Base-by-base conservation (phyloP, 1,140 invertebrate genomes). In the Mizuhopecten yessoensis region DNA sequence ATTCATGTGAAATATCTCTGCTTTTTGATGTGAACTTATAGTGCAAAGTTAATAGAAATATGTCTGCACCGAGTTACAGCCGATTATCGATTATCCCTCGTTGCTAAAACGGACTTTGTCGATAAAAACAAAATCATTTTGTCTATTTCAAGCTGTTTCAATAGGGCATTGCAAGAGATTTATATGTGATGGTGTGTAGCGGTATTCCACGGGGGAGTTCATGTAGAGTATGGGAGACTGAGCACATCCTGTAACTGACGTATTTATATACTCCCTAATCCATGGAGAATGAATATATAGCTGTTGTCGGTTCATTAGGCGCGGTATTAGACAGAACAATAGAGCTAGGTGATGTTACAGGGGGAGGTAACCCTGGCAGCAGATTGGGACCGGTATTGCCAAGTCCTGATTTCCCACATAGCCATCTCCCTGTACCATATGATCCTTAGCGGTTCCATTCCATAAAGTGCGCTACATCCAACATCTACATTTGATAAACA, bases 21-120 rank as follows among this genome's bases (percentile, higher is more conserved):
- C 57, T 75, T 75, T 75, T 75, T 75, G 57, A 75, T 75, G 57
- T 75, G n/a, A 75, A n/a, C 3, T 75, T n/a, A 5, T 75, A 29
- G 57, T 75, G 57, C 57, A 29, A n/a, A 75, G 57, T 75, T 75
- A 75, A 75, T 75, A 75, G 57, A 75, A 75, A 29, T 75, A 75
- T 75, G 57, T 75, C 57, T 75, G 57, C 57, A 75, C 57, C n/a
- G n/a, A 75, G 17, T 75, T 75, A 75, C 57, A 75, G 57, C 36
- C 13, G 36, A 13, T 13, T 39, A n/a, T 23, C 20, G 45, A 75
- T 75, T 75, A 75, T 75, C 5, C 57, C 11, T 75, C 57, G 1
- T 3, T 75, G 29, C 57, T n/a, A 75, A 75, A 75, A 75, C 17
- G n/a, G 57, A 75, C 5, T 75, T 75, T 75, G 23, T 29, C 23